Conservation (phyloP, 1,140 invertebrate genomes). For the Tetranychus urticae region DNA sequence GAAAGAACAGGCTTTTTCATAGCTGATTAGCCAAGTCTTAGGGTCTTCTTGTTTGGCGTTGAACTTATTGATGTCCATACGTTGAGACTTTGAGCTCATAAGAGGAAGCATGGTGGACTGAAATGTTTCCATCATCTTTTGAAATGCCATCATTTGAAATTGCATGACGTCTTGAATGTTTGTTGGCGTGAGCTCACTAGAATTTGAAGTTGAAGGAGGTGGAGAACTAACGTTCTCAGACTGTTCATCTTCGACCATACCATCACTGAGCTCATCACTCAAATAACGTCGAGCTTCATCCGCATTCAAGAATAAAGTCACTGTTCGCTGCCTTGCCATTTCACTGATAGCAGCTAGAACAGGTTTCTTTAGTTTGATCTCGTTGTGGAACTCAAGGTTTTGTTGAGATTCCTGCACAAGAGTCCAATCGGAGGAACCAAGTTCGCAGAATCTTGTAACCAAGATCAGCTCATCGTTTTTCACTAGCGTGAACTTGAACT, state of each 20-base stretch:
- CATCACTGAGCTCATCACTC: not conserved
- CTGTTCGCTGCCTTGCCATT: not conserved
- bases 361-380: not conserved
- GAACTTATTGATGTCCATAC: not conserved
- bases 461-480: not conserved
- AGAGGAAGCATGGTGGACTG: not conserved
- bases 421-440: not conserved
- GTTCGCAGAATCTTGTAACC: not conserved
- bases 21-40: not conserved
- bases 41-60: not conserved
- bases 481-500: not conserved
- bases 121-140: not conserved
- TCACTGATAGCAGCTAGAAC: not conserved
- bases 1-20: not conserved
- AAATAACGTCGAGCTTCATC: not conserved
- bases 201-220: too few relatives aligned
- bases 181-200: not conserved
- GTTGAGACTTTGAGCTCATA: not conserved
- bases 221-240: too few relatives aligned
- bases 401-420: not conserved
- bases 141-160: not conserved
- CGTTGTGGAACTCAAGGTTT: not conserved
- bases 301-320: not conserved
- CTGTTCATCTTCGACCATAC: not conserved
- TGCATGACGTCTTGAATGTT: not conserved